Evolutionary conservation across 2,113 vertebrate genomes (phyloP).

Genomic region (Argyrosomus japonicus): DNA sequence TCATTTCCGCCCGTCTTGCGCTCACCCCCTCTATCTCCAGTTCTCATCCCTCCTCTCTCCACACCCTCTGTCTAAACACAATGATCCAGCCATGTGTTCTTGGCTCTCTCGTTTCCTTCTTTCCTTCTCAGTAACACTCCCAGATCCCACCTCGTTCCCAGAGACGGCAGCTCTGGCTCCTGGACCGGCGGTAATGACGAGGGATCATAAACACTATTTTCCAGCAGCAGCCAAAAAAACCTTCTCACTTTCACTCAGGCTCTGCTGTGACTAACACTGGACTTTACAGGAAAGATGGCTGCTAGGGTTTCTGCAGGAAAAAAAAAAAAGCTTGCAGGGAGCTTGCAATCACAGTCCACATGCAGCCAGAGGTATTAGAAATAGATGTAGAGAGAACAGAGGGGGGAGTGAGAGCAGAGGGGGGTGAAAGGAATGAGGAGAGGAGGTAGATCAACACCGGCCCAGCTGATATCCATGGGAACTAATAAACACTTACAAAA

Average conservation of each 20-base stretch:
- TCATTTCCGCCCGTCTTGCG: conserved; percentile 44
- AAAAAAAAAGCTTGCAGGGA: background rate
- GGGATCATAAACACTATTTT: conserved; percentile 24
- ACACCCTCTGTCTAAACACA: conserved; percentile 59
- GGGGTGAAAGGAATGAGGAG: conserved; percentile 32
- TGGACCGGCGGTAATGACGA: background rate
- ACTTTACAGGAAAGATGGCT: background rate
- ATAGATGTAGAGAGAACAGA: background rate
- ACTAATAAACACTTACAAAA: conserved; percentile 78
- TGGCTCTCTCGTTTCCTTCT: background rate
- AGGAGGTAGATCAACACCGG: conserved; percentile 36
- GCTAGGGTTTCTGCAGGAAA: conserved; percentile 14
- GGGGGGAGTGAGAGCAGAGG: background rate
- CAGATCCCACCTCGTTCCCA: background rate
- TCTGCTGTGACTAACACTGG: background rate
- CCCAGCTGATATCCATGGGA: conserved; percentile 75
- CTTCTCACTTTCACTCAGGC: conserved; percentile 16
- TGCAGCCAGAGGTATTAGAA: background rate
- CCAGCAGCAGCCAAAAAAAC: conserved; percentile 12
- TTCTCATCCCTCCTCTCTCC: conserved; percentile 37
- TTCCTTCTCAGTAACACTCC: conserved; percentile 26
- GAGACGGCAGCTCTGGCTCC: conserved; percentile 15
- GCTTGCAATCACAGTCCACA: background rate
- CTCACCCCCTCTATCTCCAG: conserved; percentile 12
- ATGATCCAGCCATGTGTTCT: conserved; percentile 32